A percentile compares a stretch with the other conserved stretches of the same genome.
phyloP scores from a whole-genome alignment of 2,888 invertebrate genomes.

The Beris morrisii region DNA sequence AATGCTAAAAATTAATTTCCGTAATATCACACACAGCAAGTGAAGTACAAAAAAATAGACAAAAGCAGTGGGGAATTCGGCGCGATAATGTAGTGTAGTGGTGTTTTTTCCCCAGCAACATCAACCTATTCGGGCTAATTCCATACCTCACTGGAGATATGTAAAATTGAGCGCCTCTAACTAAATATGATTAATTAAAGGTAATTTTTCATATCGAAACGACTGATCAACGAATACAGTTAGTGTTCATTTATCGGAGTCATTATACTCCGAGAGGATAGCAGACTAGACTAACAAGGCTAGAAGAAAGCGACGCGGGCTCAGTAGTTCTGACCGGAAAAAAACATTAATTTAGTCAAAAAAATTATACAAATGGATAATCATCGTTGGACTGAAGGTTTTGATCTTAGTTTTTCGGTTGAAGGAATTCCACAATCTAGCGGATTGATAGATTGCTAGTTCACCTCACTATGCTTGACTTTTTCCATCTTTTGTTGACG shows the following conservation, averaged over 20 bases:
- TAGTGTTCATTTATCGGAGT: conserved; percentile 24
- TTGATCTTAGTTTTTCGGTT: too few relatives aligned
- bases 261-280: conserved; percentile 12
- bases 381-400: too few relatives aligned
- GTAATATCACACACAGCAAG: conserved; percentile 26
- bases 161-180: conserved; percentile 28
- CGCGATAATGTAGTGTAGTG: not conserved
- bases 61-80: not conserved
- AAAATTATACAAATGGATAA: too few relatives aligned
- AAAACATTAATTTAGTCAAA: too few relatives aligned
- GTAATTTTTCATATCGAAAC: conserved; percentile 24
- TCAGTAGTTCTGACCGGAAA: too few relatives aligned
- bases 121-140: conserved; percentile 11
- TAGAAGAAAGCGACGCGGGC: too few relatives aligned
- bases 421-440: too few relatives aligned
- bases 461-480: too few relatives aligned
- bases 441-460: too few relatives aligned
- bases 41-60: not conserved
- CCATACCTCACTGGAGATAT: conserved; percentile 8
- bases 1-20: conserved; percentile 37
- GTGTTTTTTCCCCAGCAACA: not conserved
- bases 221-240: conserved; percentile 27
- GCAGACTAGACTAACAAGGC: too few relatives aligned
- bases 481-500: too few relatives aligned
- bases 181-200: conserved; percentile 31